Conservation (phyloP, 2,797 vertebrate genomes). For the Gymnocypris eckloni region DNA sequence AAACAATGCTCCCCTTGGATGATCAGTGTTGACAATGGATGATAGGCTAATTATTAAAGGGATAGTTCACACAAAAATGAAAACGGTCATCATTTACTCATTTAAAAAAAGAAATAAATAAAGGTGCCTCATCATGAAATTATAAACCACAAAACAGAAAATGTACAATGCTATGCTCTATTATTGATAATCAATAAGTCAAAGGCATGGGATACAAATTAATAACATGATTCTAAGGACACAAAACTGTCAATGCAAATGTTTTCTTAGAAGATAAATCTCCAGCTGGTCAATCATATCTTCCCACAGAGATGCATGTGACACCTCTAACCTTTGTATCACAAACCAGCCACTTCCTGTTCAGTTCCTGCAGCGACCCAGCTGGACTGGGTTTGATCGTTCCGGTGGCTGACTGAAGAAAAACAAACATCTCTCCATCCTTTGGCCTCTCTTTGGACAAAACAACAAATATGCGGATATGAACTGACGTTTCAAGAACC, state of each 20-base stretch:
- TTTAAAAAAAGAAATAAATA: neutral
- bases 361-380: slow-evolving; percentile 55
- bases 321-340: slow-evolving; percentile 65
- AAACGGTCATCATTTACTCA: neutral
- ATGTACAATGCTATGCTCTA: no score
- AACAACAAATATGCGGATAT: slow-evolving; percentile 44
- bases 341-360: slow-evolving; percentile 74
- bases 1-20: neutral
- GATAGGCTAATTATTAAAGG: neutral
- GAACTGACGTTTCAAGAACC: slow-evolving; percentile 12
- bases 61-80: neutral
- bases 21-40: neutral
- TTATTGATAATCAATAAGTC: neutral
- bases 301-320: slow-evolving; percentile 71
- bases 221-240: neutral
- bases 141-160: neutral
- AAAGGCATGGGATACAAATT: neutral
- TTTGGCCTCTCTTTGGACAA: slow-evolving; percentile 40
- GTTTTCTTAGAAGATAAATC: slow-evolving; percentile 44
- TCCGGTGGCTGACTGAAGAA: slow-evolving; percentile 64
- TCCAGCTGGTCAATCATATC: slow-evolving; percentile 71
- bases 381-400: slow-evolving; percentile 68
- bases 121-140: neutral
- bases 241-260: slow-evolving; percentile 16
- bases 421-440: slow-evolving; percentile 15